These are phyloP conservation scores for Vidua chalybeata DNA, from an alignment of 2,113 vertebrate species.

Conservation along the genomic window DNA sequence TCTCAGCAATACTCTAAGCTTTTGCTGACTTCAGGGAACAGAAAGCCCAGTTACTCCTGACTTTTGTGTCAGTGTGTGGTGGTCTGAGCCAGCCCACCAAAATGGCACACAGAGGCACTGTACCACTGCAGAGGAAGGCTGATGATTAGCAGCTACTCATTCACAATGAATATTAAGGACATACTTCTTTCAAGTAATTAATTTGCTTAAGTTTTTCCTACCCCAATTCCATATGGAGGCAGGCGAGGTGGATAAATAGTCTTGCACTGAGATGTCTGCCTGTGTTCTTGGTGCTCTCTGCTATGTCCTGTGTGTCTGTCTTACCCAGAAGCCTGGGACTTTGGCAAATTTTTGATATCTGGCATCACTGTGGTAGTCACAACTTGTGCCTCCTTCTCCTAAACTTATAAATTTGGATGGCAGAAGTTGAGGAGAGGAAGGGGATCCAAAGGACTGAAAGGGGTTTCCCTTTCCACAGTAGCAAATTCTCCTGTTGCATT, in stretches of 20 bases:
- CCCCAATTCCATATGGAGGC: neutral
- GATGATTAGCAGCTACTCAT: neutral
- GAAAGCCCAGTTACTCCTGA: neutral
- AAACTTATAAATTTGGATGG: neutral
- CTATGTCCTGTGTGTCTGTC: neutral
- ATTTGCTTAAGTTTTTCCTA: neutral
- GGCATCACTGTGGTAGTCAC: neutral
- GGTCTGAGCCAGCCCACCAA: neutral
- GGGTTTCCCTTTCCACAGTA: neutral
- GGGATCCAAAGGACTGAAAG: neutral
- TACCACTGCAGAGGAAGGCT: neutral
- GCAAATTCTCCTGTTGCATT: neutral
- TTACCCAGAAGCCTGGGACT: neutral
- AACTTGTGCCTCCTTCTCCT: neutral
- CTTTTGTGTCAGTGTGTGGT: neutral
- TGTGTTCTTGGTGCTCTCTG: neutral
- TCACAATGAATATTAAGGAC: neutral
- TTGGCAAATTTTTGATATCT: neutral
- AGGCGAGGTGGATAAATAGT: neutral
- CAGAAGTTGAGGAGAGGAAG: neutral
- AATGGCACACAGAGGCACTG: neutral
- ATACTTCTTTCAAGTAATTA: neutral
- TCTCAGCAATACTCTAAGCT: slow-evolving; percentile 11
- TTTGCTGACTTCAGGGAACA: slow-evolving; percentile 31
- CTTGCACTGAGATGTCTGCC: neutral